A percentile compares a stretch with the other conserved stretches of the same genome.
Evolutionary conservation across 37 sponge, comb jelly and placozoan species (phyloP).

Genomic region (Aplysina aerophoba): DNA sequence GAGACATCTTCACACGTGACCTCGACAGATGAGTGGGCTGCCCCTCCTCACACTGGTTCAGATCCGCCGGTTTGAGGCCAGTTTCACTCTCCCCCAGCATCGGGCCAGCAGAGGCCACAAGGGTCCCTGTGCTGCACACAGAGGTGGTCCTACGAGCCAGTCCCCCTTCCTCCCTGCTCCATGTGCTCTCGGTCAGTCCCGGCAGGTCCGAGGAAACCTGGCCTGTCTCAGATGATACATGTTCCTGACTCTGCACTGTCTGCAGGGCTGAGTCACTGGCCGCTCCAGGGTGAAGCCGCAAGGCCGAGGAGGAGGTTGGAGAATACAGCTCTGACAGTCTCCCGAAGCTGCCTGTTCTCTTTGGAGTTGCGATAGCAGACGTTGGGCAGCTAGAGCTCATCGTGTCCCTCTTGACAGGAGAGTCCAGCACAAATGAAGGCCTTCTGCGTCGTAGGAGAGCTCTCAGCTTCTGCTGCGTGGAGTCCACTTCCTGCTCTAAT

Average conservation of each 20-base stretch:
- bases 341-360: too few relatives aligned
- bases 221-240: too few relatives aligned
- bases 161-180: background rate
- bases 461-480: conserved; percentile 14
- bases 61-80: too few relatives aligned
- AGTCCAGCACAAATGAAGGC: conserved; percentile 14
- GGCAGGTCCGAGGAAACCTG: too few relatives aligned
- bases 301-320: background rate
- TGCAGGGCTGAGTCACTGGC: background rate
- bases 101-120: background rate
- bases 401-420: background rate
- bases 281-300: background rate
- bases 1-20: background rate
- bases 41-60: too few relatives aligned
- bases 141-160: background rate
- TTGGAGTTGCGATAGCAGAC: conserved; percentile 6
- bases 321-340: background rate
- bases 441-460: conserved; percentile 1
- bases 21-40: too few relatives aligned
- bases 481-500: background rate
- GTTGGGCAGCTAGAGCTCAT: background rate
- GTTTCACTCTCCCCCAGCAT: too few relatives aligned
- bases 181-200: background rate
- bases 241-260: background rate
- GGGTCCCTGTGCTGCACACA: conserved; percentile 11